Base-by-base conservation (phyloP, 1,140 invertebrate species). In the Aphis craccivora region DNA sequence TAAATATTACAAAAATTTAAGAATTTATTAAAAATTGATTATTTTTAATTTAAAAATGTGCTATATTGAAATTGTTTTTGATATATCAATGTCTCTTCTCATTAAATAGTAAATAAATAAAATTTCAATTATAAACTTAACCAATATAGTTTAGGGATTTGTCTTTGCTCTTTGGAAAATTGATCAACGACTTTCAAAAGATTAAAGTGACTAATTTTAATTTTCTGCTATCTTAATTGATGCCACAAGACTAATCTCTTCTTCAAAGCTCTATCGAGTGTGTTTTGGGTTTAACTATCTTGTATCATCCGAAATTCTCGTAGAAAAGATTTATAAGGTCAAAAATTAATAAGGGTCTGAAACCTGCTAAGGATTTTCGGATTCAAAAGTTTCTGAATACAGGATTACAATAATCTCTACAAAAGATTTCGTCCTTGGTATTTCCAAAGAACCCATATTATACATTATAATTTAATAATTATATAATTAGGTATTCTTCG, bases 201-300 rank as follows among this genome's bases (percentile, higher is more conserved):
- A 92, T 92, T 92, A 51, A 14, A 35, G 67, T 83, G 90, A 92
- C 90, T 92, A 92, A 92, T 91, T 91, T 43, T 76, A 91, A 91
- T 51, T 92, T 92, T 83, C 90, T 92, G 37, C 53, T 92, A 92
- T 92, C 67, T 81, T 92, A 92, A 92, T 92, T 92, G 90, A 83
- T n/a, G 67, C 90, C 90, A 37, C 90, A 92, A n/a, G 3, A 76
- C 43, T 92, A 92, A 92, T 76, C 90, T 83, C 90, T 11, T 83
- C 55, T 83, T 35, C 67, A 51, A 83, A 81, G 90, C 90, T 92
- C 90, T 48, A 55, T 92, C 67, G 45, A 37, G 35, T 67, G 53
- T 90, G 89, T 90, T 90, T 83, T 92, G 76, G 76, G 43, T 30
- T 76, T 51, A 92, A 92, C 60, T 55, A 81, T 92, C 67, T 76